Evolutionary conservation across 2,888 invertebrate species (phyloP).

Genomic region (Eulithis prunata): DNA sequence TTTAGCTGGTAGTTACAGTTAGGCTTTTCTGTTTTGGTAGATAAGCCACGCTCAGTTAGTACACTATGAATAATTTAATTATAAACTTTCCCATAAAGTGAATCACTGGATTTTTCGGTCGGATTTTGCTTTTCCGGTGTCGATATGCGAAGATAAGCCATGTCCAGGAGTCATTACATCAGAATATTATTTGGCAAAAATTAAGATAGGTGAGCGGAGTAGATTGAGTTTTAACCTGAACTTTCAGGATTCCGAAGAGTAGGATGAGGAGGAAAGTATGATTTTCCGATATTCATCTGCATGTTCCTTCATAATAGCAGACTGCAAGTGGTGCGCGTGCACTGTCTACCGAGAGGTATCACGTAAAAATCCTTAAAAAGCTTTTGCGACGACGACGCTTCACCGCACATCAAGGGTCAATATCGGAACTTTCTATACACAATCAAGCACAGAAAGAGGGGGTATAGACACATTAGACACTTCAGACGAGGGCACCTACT

Average conservation of each 20-base stretch:
- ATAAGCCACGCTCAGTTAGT: conserved; percentile 5
- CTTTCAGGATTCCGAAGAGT: neutral
- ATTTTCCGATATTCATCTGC: too few species aligned
- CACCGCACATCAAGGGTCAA: too few species aligned
- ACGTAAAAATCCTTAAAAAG: too few species aligned
- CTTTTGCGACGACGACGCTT: too few species aligned
- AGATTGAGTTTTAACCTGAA: too few species aligned
- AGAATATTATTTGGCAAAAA: neutral
- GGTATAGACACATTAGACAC: conserved; percentile 13
- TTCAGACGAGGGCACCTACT: conserved; percentile 11
- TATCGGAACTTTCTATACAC: too few species aligned
- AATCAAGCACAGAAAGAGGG: too few species aligned
- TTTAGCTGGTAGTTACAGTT: neutral
- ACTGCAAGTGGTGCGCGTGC: too few species aligned
- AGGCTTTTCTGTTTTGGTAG: neutral
- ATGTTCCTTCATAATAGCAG: too few species aligned
- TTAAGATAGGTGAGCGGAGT: neutral
- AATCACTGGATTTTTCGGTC: conserved; percentile 11
- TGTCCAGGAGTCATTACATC: neutral
- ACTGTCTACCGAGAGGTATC: too few species aligned
- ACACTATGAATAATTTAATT: conserved; percentile 2
- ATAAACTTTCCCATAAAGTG: conserved; percentile 1
- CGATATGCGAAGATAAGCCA: neutral
- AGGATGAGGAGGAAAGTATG: too few species aligned
- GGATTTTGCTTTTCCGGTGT: conserved; percentile 7